These are phyloP conservation scores for Clavelina lepadiformis DNA, from an alignment of 23 tunicate genomes.

Conservation along the genomic window DNA sequence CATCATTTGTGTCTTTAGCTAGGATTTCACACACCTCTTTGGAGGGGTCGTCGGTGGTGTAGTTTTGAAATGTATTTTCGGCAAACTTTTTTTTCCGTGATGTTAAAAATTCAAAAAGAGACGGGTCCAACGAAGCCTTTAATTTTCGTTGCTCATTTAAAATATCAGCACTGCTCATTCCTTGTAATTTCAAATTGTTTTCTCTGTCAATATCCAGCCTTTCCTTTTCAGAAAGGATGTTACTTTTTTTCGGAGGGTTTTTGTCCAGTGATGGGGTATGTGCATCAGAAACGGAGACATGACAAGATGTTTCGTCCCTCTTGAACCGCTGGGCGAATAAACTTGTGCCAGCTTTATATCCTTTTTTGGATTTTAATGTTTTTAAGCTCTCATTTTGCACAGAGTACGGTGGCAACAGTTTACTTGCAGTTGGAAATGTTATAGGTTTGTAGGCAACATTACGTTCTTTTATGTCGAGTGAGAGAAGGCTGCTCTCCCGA, in stretches of 20 bases:
- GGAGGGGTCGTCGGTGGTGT: no score
- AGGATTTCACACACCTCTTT: no score
- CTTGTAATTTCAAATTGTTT: constrained; percentile 36
- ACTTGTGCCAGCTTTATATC: neutral
- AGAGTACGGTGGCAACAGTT: neutral
- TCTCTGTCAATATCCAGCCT: constrained; percentile 39
- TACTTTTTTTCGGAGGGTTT: no score
- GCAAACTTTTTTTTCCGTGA: neutral
- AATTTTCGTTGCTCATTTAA: constrained; percentile 36
- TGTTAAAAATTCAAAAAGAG: constrained; percentile 25
- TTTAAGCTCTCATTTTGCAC: constrained; percentile 2
- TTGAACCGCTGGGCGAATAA: constrained; percentile 40
- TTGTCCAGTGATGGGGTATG: no score
- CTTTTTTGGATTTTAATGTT: neutral
- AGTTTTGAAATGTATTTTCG: no score
- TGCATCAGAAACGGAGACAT: neutral
- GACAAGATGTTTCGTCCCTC: neutral
- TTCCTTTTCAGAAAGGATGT: no score
- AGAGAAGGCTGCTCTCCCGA: no score
- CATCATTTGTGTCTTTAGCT: no score
- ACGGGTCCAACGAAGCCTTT: constrained; percentile 23
- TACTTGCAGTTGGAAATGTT: constrained; percentile 31
- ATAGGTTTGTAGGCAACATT: constrained; percentile 8
- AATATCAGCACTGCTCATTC: constrained; percentile 48
- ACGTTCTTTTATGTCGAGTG: constrained; percentile 47